phyloP scores from a whole-genome alignment of 1,140 invertebrate genomes.

The Lordiphosa mommai region DNA sequence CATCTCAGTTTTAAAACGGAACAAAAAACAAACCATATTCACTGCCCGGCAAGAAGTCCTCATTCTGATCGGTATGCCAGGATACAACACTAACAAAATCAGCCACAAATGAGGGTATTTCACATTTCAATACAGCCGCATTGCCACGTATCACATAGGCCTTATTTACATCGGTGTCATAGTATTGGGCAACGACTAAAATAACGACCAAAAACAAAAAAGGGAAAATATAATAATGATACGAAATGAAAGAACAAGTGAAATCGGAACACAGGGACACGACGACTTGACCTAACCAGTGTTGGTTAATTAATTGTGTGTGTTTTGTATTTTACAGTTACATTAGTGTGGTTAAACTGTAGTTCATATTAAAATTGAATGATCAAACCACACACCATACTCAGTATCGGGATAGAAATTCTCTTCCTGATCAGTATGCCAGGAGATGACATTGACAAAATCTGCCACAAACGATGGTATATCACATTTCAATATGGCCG shows the following conservation, averaged over 20 bases:
- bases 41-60: constrained; percentile 83
- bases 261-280: background rate
- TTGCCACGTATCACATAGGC: constrained; percentile 96
- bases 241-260: constrained; percentile 10
- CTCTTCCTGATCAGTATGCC: constrained; percentile 90
- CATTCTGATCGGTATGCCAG: constrained; percentile 91
- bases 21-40: constrained; percentile 83
- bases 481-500: constrained; percentile 94
- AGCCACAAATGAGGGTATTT: constrained; percentile 94
- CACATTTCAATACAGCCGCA: constrained; percentile 95
- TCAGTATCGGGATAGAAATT: constrained; percentile 84
- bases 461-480: constrained; percentile 95
- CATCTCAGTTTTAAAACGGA: constrained; percentile 22
- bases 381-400: constrained; percentile 82
- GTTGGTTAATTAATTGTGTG: constrained; percentile 53
- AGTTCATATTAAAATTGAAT: constrained; percentile 30
- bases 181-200: constrained; percentile 92
- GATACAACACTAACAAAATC: constrained; percentile 93
- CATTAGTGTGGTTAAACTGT: constrained; percentile 55
- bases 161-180: constrained; percentile 94
- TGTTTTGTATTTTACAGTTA: constrained; percentile 59
- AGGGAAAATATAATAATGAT: constrained; percentile 16
- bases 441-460: constrained; percentile 93
- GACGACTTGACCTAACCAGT: constrained; percentile 39
- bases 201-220: constrained; percentile 22